Evolutionary conservation across 2,888 invertebrate species (phyloP).

Genomic region (Clusia tigrina): DNA sequence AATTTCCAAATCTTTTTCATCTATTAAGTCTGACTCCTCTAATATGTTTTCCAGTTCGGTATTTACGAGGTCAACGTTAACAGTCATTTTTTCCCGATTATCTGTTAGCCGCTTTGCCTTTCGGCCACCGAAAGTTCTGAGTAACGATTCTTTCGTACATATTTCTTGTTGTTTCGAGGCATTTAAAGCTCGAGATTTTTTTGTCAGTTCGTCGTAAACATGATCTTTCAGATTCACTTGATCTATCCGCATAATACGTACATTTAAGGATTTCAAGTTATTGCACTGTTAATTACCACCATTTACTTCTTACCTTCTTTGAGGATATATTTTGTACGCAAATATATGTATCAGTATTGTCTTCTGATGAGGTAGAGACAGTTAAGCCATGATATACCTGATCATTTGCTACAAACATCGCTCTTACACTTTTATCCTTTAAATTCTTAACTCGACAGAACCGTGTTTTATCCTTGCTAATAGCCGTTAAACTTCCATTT

Average conservation of each 20-base stretch:
- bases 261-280: neutral
- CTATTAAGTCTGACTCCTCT: conserved; percentile 34
- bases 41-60: conserved; percentile 54
- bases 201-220: conserved; percentile 48
- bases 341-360: conserved; percentile 52
- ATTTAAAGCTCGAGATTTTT: conserved; percentile 28
- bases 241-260: conserved; percentile 53
- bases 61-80: conserved; percentile 55
- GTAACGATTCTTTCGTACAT: conserved; percentile 40
- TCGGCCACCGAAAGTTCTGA: conserved; percentile 59
- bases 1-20: conserved; percentile 30
- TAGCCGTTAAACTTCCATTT: conserved; percentile 51
- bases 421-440: conserved; percentile 34
- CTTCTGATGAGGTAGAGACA: conserved; percentile 26
- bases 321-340: conserved; percentile 55
- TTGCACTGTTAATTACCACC: neutral
- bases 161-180: conserved; percentile 46
- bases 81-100: conserved; percentile 52
- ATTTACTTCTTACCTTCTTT: conserved; percentile 53
- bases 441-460: conserved; percentile 40
- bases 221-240: conserved; percentile 51
- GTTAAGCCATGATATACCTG: conserved; percentile 49
- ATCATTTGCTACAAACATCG: conserved; percentile 47
- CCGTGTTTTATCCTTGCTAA: conserved; percentile 37
- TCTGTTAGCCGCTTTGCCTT: conserved; percentile 47